Evolutionary conservation across 2,113 vertebrate genomes (phyloP).

Genomic region (Ceyx margarethae): DNA sequence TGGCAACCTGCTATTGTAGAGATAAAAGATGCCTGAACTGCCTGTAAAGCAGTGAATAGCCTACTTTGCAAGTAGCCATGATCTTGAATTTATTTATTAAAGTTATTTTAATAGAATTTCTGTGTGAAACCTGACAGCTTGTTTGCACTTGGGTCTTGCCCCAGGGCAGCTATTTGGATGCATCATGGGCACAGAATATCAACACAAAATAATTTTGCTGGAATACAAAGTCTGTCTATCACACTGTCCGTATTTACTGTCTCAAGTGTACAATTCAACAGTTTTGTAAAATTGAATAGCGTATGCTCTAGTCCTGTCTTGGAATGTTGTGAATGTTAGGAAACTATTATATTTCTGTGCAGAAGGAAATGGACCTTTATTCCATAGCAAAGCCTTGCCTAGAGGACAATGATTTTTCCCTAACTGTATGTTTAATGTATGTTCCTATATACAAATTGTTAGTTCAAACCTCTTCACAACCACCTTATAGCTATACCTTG

Average conservation of each 20-base stretch:
- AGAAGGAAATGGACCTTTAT: conserved; percentile 51
- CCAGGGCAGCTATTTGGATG: conserved; percentile 15
- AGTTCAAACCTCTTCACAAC: not conserved
- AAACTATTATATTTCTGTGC: conserved; percentile 33
- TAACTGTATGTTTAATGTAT: conserved; percentile 35
- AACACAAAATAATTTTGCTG: conserved; percentile 28
- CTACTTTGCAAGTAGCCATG: not conserved
- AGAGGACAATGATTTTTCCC: not conserved
- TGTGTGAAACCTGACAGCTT: conserved; percentile 44
- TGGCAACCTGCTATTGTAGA: not conserved
- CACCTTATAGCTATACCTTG: not conserved
- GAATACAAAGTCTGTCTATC: conserved; percentile 48
- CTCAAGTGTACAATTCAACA: conserved; percentile 59
- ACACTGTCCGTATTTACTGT: conserved; percentile 48
- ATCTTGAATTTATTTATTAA: conserved; percentile 48
- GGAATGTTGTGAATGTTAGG: conserved; percentile 35
- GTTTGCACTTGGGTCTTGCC: conserved; percentile 26
- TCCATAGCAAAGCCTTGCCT: conserved; percentile 22
- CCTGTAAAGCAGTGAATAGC: not conserved
- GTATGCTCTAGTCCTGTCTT: conserved; percentile 56
- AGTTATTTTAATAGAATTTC: not conserved
- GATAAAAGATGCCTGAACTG: not conserved
- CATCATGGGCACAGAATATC: not conserved
- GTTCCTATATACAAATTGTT: not conserved
- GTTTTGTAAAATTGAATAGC: conserved; percentile 63